Percentiles rank a stretch among this genome's conserved stretches.
phyloP scores from a whole-genome alignment of 2,888 invertebrate genomes.

The Athalia circularis region DNA sequence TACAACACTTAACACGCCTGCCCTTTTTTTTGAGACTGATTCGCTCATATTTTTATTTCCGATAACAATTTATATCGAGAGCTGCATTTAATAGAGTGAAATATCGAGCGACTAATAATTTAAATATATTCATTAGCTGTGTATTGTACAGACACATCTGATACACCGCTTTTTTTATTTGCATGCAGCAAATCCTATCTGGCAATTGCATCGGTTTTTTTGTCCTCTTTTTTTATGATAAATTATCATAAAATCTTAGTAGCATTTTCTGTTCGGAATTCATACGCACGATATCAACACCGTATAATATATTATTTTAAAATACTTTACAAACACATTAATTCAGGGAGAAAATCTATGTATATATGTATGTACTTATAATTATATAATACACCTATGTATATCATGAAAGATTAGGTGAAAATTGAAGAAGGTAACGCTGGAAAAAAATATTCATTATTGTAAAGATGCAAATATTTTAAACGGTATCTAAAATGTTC shows the following conservation, averaged over 20 bases:
- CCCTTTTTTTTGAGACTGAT: conserved; percentile 13
- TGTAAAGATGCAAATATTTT: too few species aligned
- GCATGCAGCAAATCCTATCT: background rate
- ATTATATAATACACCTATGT: background rate
- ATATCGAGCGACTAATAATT: too few species aligned
- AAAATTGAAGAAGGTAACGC: background rate
- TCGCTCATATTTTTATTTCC: background rate
- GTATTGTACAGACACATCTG: too few species aligned
- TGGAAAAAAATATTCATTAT: background rate
- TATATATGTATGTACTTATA: conserved; percentile 19
- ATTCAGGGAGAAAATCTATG: background rate
- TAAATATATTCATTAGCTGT: too few species aligned
- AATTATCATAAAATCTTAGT: background rate
- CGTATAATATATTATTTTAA: background rate
- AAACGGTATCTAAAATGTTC: too few species aligned
- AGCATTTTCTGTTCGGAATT: background rate
- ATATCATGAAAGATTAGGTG: conserved; percentile 7
- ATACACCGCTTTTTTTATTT: background rate
- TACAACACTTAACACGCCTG: too few species aligned
- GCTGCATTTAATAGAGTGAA: too few species aligned
- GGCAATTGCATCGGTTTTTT: conserved; percentile 17
- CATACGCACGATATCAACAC: background rate
- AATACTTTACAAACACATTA: background rate
- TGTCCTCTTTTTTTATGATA: background rate
- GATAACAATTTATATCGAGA: background rate